Evolutionary conservation across 2,113 vertebrate genomes (phyloP), one percentile per base, ranked within the genome.

Genomic region (Channa maculata): DNA sequence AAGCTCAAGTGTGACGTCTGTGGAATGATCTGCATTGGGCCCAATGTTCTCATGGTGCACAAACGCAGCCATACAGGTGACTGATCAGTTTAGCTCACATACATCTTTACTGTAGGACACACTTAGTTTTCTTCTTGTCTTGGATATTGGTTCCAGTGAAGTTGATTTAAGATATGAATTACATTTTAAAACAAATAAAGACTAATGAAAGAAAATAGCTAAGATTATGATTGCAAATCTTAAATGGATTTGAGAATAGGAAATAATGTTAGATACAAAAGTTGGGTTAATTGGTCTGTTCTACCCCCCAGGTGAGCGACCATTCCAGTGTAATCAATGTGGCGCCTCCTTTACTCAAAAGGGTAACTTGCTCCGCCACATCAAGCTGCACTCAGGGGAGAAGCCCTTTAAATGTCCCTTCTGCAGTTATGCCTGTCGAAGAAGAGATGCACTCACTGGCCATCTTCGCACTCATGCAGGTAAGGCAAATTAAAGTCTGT

Each of bases 341-440:
- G 97, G 97, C 0, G 97, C 97, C 74, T 99, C 97, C 78, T 99
- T 99, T 91, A 99, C 97, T n/a, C 97, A 99, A 92, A 99, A 99
- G 89, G 97, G 97, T 44, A 99, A 98, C 91, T 94, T 99, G 69
- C 94, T 99, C 48, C 96, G 97, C 5, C 97, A 99, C 92, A 99
- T 99, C 93, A 99, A 99, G 85, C 95, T 99, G 89, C 97, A 99
- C 91, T 99, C 97, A 0, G 97, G 97, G 2, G 97, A 99, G 93
- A 99, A 99, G 86, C 97, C 97, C 83, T 99, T 99, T 94, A 99
- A 99, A 84, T 99, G 97, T 65, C 97, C 97, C 80, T 98, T 98
- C 91, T 99, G 97, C 89, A 97, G 95, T 92, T 99, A 99, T 0
- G 97, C 97, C 86, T 99, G 97, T 67, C 96, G 97, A 71, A 93